Evolutionary conservation across 1,140 invertebrate genomes (phyloP).

Genomic region (Conopomorpha cramerella): DNA sequence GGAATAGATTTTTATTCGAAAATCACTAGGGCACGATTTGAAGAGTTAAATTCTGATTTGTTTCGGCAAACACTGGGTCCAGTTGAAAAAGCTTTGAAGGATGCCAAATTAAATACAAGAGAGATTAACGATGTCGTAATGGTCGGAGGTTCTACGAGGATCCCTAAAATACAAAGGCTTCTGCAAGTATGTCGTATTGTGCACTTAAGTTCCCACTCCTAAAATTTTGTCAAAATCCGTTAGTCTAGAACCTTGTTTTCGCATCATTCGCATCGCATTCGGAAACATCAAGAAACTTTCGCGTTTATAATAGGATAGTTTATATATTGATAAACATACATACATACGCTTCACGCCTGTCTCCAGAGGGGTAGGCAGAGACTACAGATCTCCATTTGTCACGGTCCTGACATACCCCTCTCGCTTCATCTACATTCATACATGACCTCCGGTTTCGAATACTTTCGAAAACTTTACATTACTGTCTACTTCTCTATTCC

Average conservation of each 20-base stretch:
- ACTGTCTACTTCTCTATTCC: slow-evolving; percentile 5
- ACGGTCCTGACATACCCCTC: too few relatives aligned
- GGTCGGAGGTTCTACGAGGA: slow-evolving; percentile 69
- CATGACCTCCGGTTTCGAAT: too few relatives aligned
- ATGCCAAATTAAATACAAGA: slow-evolving; percentile 77
- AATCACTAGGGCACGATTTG: slow-evolving; percentile 82
- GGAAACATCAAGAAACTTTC: too few relatives aligned
- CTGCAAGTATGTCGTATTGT: too few relatives aligned
- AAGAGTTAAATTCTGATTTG: slow-evolving; percentile 86
- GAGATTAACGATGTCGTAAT: slow-evolving; percentile 69
- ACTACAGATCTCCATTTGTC: too few relatives aligned
- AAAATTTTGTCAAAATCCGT: neutral
- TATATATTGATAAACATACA: neutral
- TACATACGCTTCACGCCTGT: too few relatives aligned
- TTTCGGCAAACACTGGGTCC: slow-evolving; percentile 71
- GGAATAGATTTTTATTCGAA: slow-evolving; percentile 86
- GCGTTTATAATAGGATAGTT: neutral
- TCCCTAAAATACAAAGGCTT: slow-evolving; percentile 70
- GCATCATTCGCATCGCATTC: too few relatives aligned
- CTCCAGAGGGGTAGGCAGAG: too few relatives aligned
- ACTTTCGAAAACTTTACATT: neutral
- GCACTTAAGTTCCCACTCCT: too few relatives aligned
- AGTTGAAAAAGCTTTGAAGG: slow-evolving; percentile 73
- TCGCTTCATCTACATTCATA: too few relatives aligned
- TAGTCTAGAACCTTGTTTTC: neutral